A percentile compares a stretch with the other conserved stretches of the same genome.
These are phyloP conservation scores for Lepidurus arcticus DNA, from an alignment of 1,140 invertebrate species.

Conservation along the genomic window DNA sequence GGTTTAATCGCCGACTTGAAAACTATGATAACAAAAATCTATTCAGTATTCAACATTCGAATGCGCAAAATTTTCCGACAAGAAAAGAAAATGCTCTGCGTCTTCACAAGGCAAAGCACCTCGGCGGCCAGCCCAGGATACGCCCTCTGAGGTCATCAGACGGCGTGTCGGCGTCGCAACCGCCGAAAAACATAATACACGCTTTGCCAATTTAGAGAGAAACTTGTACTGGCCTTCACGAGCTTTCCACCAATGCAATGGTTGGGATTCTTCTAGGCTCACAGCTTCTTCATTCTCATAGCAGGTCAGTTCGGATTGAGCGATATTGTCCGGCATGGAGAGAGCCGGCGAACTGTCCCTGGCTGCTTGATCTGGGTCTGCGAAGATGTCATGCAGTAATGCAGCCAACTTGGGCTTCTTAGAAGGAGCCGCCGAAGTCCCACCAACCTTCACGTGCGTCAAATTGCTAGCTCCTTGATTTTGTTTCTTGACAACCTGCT, in stretches of 20 bases:
- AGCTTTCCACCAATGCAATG: constrained; percentile 35
- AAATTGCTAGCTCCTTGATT: neutral
- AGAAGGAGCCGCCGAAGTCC: neutral
- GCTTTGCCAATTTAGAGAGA: constrained; percentile 32
- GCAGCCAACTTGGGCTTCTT: constrained; percentile 33
- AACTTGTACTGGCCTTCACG: constrained; percentile 34
- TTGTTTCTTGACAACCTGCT: constrained; percentile 27
- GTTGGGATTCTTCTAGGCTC: constrained; percentile 32
- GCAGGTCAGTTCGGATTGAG: constrained; percentile 32
- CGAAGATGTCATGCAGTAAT: constrained; percentile 32
- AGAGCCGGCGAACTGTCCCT: neutral
- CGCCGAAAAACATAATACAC: constrained; percentile 30
- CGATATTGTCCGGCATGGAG: constrained; percentile 30
- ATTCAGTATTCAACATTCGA: neutral
- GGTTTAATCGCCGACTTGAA: neutral
- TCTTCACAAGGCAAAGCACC: constrained; percentile 31
- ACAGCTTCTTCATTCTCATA: constrained; percentile 35
- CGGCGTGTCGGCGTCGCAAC: constrained; percentile 30
- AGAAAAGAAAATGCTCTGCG: constrained; percentile 31
- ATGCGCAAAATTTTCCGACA: constrained; percentile 24
- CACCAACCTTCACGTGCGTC: neutral
- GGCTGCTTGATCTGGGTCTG: constrained; percentile 7
- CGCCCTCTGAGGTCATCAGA: constrained; percentile 31
- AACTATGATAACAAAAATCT: neutral
- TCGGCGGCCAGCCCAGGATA: constrained; percentile 30